Conservation (phyloP, 2,113 vertebrate genomes). For the Eulemur macaco region DNA sequence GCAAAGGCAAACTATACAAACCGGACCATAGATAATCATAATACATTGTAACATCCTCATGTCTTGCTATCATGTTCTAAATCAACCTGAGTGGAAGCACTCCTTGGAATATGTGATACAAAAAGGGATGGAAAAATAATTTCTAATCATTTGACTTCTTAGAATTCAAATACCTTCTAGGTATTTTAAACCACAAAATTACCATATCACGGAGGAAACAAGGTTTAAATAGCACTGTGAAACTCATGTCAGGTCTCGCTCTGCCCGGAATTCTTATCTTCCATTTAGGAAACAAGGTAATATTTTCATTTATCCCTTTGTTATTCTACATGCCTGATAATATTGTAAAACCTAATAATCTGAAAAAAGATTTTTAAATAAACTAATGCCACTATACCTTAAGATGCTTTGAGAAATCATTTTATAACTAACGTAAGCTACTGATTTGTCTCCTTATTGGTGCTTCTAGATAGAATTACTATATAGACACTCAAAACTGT, state of each 20-base stretch:
- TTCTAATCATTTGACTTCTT: conserved; percentile 53
- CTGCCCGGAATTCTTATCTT: not conserved
- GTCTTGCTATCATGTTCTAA: conserved; percentile 22
- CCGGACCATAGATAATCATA: not conserved
- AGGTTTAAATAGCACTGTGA: conserved; percentile 12
- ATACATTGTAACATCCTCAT: not conserved
- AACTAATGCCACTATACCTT: not conserved
- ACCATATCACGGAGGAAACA: not conserved
- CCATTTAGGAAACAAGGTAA: conserved; percentile 48
- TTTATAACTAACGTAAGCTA: not conserved
- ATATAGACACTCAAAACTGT: not conserved
- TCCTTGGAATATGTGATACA: conserved; percentile 14
- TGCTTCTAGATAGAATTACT: not conserved
- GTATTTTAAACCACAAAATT: conserved; percentile 26
- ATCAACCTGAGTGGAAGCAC: not conserved
- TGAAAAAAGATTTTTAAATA: not conserved
- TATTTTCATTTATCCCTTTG: not conserved
- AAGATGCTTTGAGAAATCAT: not conserved
- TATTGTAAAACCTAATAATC: not conserved
- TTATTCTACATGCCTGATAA: not conserved
- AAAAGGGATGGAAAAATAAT: not conserved
- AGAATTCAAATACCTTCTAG: conserved; percentile 41
- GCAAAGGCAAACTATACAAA: not conserved
- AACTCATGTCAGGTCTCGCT: not conserved
- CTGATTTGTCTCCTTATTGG: not conserved